phyloP scores from a whole-genome alignment of 2,797 vertebrate genomes.

The Diplodus sargus region DNA sequence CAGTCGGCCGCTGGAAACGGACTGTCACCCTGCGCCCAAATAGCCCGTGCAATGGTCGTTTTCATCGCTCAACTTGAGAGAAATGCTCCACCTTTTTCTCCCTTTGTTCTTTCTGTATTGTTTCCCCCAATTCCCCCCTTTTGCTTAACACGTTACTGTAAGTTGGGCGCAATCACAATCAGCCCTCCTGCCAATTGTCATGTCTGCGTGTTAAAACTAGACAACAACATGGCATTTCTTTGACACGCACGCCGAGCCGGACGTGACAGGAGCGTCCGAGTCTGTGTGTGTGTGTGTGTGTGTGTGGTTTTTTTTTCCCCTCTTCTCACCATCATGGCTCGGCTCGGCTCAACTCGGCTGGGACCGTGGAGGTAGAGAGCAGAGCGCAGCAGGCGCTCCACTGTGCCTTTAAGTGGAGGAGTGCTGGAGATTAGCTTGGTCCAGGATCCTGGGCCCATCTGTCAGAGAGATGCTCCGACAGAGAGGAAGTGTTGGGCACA shows the following conservation, averaged over 20 bases:
- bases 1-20: conserved; percentile 44
- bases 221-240: conserved; percentile 9
- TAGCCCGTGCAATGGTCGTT: conserved; percentile 17
- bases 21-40: conserved; percentile 23
- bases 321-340: conserved; percentile 51
- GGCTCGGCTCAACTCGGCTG: conserved; percentile 45
- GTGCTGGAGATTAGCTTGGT: conserved; percentile 84
- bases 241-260: conserved; percentile 17
- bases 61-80: conserved; percentile 51
- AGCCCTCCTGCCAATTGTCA: conserved; percentile 12
- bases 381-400: conserved; percentile 48
- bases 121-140: conserved; percentile 42
- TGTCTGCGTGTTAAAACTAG: background rate
- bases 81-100: conserved; percentile 60
- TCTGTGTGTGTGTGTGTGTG: conserved; percentile 34
- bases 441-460: conserved; percentile 86
- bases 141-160: conserved; percentile 27
- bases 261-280: conserved; percentile 47
- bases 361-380: conserved; percentile 56
- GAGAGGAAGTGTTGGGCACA: conserved; percentile 81
- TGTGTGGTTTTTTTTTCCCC: background rate
- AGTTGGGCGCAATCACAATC: conserved; percentile 28
- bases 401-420: conserved; percentile 85
- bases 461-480: conserved; percentile 83
- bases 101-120: conserved; percentile 78